Evolutionary conservation across 2,888 invertebrate genomes (phyloP), one percentile per base, ranked within the genome.

Genomic region (Brachycybe producta): DNA sequence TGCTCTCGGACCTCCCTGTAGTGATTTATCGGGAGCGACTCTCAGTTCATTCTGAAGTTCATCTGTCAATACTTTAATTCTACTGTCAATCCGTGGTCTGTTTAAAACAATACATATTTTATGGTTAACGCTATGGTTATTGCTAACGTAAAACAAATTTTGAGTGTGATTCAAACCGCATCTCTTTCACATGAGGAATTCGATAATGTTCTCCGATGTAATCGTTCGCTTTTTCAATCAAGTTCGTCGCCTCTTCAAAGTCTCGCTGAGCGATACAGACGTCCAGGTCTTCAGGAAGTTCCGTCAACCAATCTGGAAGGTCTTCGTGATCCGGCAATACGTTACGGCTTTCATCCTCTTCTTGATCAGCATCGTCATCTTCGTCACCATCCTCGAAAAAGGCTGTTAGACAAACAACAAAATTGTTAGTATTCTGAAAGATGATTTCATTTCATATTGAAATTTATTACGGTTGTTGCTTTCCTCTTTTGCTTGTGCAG

Each of bases 231-330:
- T 78, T 79, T 57, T 83, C 81, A 57, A 94, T 77, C 13, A 91
- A 71, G 56, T 78, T 76, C 56, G 88, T 82, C 1, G 92, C 91
- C 62, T 86, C 87, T 66, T 92, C 88, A 64, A 95, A 95, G 67
- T 94, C 88, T 59, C 95, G 77, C 68, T 95, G 91, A 0, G 94
- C 95, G 57, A 95, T 85, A 60, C 83, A 78, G 13, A 94, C 91
- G 71, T 97, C 92, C 49, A 97, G 71, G 67, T 95, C 94, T 66
- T 95, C 95, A 1, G 87, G 82, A 3, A 87, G 80, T 67, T 94
- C 91, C 51, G 80, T 69, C 49, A 95, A 68, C 94, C 94, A 95
- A 62, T 88, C 87, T 0, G 90, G 86, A 36, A 69, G 69, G 57
- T 56, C 64, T 66, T 63, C 62, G 54, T 64, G 56, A 62, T 62